A percentile compares a stretch with the other conserved stretches of the same genome.
Evolutionary conservation across 1,140 invertebrate genomes (phyloP).

Genomic region (Drosophila baimaii): DNA sequence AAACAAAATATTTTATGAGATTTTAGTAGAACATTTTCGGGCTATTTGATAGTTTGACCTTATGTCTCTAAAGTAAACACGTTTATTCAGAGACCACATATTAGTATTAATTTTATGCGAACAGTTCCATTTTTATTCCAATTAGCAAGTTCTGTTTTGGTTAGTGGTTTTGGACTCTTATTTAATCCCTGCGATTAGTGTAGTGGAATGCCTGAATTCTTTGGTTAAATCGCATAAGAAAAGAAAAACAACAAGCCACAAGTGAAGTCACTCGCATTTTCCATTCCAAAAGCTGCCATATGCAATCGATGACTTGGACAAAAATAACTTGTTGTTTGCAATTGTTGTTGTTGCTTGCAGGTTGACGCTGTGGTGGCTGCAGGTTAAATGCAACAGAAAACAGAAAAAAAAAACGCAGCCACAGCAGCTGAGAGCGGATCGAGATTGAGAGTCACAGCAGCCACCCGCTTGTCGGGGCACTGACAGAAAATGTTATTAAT

Average conservation of each 20-base stretch:
- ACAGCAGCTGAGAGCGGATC: conserved; percentile 36
- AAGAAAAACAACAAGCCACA: conserved; percentile 14
- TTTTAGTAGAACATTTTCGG: conserved; percentile 29
- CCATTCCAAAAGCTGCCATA: conserved; percentile 24
- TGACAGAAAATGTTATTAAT: not conserved
- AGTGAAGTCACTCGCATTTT: conserved; percentile 37
- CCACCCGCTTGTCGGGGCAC: conserved; percentile 40
- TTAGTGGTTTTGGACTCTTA: conserved; percentile 4
- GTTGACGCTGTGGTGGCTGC: conserved; percentile 3
- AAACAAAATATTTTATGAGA: conserved; percentile 32
- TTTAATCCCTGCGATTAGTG: conserved; percentile 1
- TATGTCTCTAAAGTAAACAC: conserved; percentile 32
- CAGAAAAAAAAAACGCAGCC: conserved; percentile 10
- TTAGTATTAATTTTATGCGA: conserved; percentile 43
- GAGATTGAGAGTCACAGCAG: conserved; percentile 47
- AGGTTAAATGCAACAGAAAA: conserved; percentile 30
- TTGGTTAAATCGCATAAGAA: conserved; percentile 15
- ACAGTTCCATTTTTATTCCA: conserved; percentile 30
- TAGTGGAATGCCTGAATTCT: conserved; percentile 29
- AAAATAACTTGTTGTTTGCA: conserved; percentile 48
- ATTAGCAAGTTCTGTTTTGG: conserved; percentile 34
- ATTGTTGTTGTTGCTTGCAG: conserved; percentile 29
- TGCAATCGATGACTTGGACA: conserved; percentile 67
- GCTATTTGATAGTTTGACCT: conserved; percentile 41
- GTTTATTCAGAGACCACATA: conserved; percentile 20